Percentiles rank a stretch among this genome's conserved stretches.
Conservation (phyloP, 2,888 invertebrate genomes). For the Nebria brevicollis region DNA sequence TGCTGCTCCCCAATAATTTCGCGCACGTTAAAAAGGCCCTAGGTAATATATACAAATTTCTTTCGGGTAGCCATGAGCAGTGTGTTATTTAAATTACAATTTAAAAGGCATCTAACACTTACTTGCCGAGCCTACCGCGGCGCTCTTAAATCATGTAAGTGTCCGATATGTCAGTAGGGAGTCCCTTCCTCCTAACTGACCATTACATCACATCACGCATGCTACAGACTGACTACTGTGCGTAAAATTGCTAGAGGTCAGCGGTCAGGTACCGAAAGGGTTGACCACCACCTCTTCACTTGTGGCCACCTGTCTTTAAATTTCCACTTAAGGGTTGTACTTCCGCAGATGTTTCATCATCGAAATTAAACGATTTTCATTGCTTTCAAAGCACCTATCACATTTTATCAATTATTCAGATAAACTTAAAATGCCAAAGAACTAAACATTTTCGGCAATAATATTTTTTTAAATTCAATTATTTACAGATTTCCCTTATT, state of each 20-base stretch:
- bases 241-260: background rate
- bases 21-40: background rate
- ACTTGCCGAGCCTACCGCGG: background rate
- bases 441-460: too few species aligned
- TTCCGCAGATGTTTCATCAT: background rate
- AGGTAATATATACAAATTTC: background rate
- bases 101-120: background rate
- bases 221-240: background rate
- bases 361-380: too few species aligned
- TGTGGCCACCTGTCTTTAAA: background rate
- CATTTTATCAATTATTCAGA: too few species aligned
- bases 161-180: background rate
- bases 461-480: too few species aligned
- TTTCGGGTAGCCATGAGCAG: background rate
- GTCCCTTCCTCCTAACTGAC: background rate
- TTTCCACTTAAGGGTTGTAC: background rate
- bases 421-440: too few species aligned
- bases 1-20: background rate
- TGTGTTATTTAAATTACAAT: background rate
- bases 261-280: background rate
- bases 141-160: slow-evolving; percentile 1
- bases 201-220: background rate
- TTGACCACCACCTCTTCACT: slow-evolving; percentile 1
- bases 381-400: too few species aligned
- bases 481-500: too few species aligned